These are phyloP conservation scores for Taxidea taxus DNA, from an alignment of 2,113 vertebrate genomes.

Conservation along the genomic window DNA sequence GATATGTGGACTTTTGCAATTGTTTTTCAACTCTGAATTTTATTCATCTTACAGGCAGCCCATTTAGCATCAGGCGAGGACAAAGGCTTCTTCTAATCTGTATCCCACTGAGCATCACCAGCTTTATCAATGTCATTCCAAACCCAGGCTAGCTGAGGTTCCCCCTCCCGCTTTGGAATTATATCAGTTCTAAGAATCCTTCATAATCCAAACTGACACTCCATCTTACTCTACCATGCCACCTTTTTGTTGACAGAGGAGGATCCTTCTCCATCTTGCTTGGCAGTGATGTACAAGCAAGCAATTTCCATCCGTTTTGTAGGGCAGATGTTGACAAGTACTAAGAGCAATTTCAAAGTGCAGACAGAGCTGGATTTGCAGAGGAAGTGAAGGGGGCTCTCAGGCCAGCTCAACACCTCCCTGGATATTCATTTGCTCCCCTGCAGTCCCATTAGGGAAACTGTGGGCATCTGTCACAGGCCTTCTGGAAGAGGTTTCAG, in stretches of 20 bases:
- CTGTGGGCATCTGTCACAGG: background rate
- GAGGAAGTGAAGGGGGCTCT: background rate
- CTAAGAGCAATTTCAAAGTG: background rate
- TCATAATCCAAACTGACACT: background rate
- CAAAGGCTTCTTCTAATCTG: background rate
- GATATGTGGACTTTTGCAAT: background rate
- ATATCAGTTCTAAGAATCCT: background rate
- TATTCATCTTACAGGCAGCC: background rate
- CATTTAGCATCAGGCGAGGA: background rate
- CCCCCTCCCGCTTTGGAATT: background rate
- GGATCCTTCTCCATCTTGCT: background rate
- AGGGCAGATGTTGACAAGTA: background rate
- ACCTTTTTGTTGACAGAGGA: background rate
- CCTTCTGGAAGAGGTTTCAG: background rate
- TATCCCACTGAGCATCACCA: background rate
- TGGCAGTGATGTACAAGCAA: conserved; percentile 10
- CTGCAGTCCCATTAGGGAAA: background rate
- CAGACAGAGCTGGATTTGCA: background rate
- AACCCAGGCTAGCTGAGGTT: background rate
- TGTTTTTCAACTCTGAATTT: background rate
- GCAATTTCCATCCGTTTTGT: background rate
- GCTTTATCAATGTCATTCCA: background rate
- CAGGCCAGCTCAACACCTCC: background rate
- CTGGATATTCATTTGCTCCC: background rate
- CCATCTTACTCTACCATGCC: background rate